A percentile compares a stretch with the other conserved stretches of the same genome.
Conservation (phyloP, 1,140 invertebrate genomes). For the Orchestia grillus region DNA sequence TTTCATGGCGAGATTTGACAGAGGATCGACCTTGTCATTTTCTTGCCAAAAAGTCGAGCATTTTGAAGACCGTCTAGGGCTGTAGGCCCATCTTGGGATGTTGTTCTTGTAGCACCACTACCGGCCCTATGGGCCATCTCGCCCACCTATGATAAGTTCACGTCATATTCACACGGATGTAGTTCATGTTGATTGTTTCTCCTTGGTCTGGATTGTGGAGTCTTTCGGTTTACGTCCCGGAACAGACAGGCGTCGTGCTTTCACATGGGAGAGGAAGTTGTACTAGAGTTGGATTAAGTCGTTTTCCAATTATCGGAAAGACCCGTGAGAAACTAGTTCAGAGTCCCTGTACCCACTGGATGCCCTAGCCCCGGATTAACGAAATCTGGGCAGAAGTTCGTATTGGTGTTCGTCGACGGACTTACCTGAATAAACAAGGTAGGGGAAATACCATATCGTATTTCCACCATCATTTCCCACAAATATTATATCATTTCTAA, state of each 20-base stretch:
- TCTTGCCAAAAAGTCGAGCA: not conserved
- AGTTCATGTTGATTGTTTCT: not conserved
- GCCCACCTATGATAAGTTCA: not conserved
- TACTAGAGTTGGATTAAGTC: conserved; percentile 9
- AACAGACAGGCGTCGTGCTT: not conserved
- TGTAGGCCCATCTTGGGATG: not conserved
- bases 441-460: not conserved
- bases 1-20: too few relatives aligned
- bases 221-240: not conserved
- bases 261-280: conserved; percentile 28
- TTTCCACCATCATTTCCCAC: not conserved
- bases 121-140: not conserved
- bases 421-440: not conserved
- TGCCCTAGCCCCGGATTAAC: not conserved
- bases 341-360: not conserved
- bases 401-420: not conserved
- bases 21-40: not conserved
- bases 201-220: not conserved
- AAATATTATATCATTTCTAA: not conserved
- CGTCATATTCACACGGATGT: not conserved
- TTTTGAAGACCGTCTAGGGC: not conserved
- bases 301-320: conserved; percentile 44
- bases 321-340: conserved; percentile 22
- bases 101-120: not conserved
- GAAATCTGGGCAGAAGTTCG: conserved; percentile 1